Evolutionary conservation across 1,140 invertebrate species (phyloP).

Genomic region (Bombus impatiens): DNA sequence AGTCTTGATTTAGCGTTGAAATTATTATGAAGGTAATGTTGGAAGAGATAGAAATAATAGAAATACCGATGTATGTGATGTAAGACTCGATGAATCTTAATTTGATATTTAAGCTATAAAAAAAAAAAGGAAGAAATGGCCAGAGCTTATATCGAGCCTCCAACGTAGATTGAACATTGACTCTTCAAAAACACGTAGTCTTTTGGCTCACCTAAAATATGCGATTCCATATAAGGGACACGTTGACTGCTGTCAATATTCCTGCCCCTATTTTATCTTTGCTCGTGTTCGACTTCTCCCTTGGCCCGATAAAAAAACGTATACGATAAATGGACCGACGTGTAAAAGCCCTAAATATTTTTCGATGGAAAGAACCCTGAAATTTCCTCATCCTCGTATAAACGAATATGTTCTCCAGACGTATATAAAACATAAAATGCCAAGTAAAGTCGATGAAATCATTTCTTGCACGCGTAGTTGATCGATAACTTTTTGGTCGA

Average conservation of each 20-base stretch:
- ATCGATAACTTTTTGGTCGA: slow-evolving; percentile 55
- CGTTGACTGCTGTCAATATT: background rate
- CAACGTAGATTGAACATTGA: background rate
- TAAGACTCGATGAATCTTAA: background rate
- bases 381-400: background rate
- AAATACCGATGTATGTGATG: no score
- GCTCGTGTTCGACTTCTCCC: background rate
- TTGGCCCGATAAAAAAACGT: background rate
- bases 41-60: no score
- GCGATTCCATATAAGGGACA: background rate
- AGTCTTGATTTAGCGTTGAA: no score
- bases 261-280: no score
- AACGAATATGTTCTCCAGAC: background rate
- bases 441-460: slow-evolving; percentile 23
- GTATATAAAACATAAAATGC: background rate
- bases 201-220: no score
- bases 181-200: background rate
- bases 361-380: background rate
- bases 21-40: no score
- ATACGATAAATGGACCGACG: slow-evolving; percentile 19
- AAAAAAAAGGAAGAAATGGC: accelerated
- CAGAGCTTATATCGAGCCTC: background rate
- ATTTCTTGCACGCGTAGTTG: background rate
- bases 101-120: background rate
- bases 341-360: slow-evolving; percentile 1